These are phyloP conservation scores for Dasysyrphus albostriatus DNA, from an alignment of 2,888 invertebrate species.

Conservation along the genomic window DNA sequence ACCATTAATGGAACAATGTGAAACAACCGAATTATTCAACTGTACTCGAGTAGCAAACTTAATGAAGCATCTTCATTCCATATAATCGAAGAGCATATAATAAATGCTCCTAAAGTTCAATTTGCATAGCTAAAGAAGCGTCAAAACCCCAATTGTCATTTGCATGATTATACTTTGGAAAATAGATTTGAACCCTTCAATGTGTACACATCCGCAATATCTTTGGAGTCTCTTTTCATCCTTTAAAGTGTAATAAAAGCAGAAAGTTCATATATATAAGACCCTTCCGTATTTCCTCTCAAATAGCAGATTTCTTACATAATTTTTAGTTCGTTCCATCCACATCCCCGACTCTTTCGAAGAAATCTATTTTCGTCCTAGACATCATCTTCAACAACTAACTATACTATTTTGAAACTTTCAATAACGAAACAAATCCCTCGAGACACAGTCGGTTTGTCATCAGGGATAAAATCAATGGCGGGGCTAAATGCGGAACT, in stretches of 20 bases:
- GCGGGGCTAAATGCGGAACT: slow-evolving; percentile 36
- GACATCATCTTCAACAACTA: slow-evolving; percentile 45
- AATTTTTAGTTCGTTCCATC: slow-evolving; percentile 18
- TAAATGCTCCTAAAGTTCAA: slow-evolving; percentile 47
- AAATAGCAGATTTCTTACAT: slow-evolving; percentile 52
- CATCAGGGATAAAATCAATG: slow-evolving; percentile 53
- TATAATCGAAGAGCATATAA: slow-evolving; percentile 31
- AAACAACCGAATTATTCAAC: background rate
- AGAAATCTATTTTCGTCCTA: slow-evolving; percentile 12
- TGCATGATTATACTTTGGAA: slow-evolving; percentile 30
- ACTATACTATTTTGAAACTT: slow-evolving; percentile 45
- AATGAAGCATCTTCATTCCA: slow-evolving; percentile 44
- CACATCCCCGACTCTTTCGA: background rate
- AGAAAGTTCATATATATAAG: slow-evolving; percentile 38
- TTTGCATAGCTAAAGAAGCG: slow-evolving; percentile 9
- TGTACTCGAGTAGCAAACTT: slow-evolving; percentile 15
- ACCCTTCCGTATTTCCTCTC: slow-evolving; percentile 22
- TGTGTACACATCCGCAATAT: slow-evolving; percentile 14
- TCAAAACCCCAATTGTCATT: slow-evolving; percentile 33
- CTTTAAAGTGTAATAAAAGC: slow-evolving; percentile 47
- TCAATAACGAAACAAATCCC: slow-evolving; percentile 32
- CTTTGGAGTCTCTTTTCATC: slow-evolving; percentile 19
- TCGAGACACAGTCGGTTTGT: background rate
- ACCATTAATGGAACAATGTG: slow-evolving; percentile 17
- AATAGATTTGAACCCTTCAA: slow-evolving; percentile 13